Conservation (phyloP, 2,113 vertebrate species). For the Brachypteracias leptosomus region DNA sequence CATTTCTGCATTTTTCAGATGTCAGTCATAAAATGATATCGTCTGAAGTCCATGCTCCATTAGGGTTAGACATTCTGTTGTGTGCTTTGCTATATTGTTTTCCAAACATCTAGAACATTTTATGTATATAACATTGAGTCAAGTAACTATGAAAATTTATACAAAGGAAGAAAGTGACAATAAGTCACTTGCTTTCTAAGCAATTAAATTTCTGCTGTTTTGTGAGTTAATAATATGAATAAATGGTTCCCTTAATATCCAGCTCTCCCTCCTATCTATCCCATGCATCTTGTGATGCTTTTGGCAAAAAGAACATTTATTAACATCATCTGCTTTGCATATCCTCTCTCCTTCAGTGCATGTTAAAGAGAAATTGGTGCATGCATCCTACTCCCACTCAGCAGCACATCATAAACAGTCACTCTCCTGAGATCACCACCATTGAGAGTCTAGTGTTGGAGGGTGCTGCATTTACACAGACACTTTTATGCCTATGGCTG, state of each 20-base stretch:
- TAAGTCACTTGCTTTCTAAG: background rate
- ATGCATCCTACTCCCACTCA: background rate
- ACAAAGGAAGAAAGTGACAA: background rate
- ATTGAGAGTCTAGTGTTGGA: background rate
- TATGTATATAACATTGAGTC: background rate
- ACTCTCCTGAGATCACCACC: background rate
- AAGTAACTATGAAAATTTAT: background rate
- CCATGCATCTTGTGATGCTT: background rate
- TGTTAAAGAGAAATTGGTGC: background rate
- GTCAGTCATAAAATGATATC: background rate
- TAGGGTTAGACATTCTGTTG: background rate
- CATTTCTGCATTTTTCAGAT: background rate
- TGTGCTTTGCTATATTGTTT: background rate
- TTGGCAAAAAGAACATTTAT: background rate
- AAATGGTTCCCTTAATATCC: background rate
- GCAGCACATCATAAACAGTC: background rate
- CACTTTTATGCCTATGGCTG: background rate
- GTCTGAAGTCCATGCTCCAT: background rate
- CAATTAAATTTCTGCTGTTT: background rate
- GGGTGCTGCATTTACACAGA: background rate
- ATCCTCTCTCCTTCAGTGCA: background rate
- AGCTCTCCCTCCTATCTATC: background rate
- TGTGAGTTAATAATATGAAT: background rate
- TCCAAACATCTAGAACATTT: background rate
- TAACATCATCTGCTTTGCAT: background rate